Percentiles rank a stretch among this genome's conserved stretches.
These are phyloP conservation scores for Bombus pascuorum DNA, from an alignment of 1,140 invertebrate species.

Conservation along the genomic window DNA sequence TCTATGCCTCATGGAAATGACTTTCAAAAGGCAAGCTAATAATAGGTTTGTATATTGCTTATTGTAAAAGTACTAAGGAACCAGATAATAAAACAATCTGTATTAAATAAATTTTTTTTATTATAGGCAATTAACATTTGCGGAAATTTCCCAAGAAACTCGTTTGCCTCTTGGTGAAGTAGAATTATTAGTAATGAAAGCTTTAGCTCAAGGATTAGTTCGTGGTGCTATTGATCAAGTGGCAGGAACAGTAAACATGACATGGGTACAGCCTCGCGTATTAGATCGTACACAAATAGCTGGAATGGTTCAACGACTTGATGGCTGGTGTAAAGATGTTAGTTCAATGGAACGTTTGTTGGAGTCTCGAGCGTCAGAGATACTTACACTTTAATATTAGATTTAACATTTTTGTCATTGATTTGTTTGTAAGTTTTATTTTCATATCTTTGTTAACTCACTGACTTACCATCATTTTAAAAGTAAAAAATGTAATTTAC, in stretches of 20 bases:
- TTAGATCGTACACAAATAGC: constrained; percentile 90
- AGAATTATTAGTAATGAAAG: constrained; percentile 98
- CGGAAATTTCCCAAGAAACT: constrained; percentile 94
- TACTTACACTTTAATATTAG: constrained; percentile 87
- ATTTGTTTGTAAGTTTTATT: constrained; percentile 46
- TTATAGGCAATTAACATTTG: constrained; percentile 92
- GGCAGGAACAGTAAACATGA: constrained; percentile 88
- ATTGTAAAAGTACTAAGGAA: neutral
- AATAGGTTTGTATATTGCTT: constrained; percentile 81
- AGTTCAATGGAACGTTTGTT: constrained; percentile 91
- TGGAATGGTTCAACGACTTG: constrained; percentile 90
- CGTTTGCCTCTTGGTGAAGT: constrained; percentile 92
- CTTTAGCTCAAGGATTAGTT: constrained; percentile 96
- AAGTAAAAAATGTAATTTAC: constrained; percentile 9
- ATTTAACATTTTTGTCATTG: neutral
- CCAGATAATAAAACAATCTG: neutral
- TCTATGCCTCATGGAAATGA: constrained; percentile 98
- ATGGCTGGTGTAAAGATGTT: constrained; percentile 92
- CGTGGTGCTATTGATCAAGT: constrained; percentile 98
- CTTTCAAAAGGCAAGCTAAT: constrained; percentile 88
- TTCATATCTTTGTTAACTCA: constrained; percentile 29
- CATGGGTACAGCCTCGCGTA: constrained; percentile 94
- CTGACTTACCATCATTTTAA: constrained; percentile 25
- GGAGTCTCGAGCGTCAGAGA: constrained; percentile 92
- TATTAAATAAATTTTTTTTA: constrained; percentile 23